Base-by-base conservation (phyloP, 2,797 vertebrate genomes). In the Sitta carolinensis region DNA sequence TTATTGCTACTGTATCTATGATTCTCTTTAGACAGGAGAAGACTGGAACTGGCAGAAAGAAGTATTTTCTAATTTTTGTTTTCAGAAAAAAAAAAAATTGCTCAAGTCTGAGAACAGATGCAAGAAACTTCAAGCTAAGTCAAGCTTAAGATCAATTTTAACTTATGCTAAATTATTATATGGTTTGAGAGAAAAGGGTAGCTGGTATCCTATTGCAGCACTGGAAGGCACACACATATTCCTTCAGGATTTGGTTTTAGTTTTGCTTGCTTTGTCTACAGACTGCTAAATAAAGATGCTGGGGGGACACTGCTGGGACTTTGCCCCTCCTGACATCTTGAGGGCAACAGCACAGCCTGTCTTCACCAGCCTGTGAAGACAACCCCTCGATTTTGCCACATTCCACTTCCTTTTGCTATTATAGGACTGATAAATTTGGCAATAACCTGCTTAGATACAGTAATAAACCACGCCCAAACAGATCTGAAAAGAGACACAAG, bases 151-250 rank as follows among this genome's bases (percentile, higher is more conserved):
- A 63, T 17, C 16, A 21, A 42, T 34, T 63, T 43, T 30, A 86
- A 69, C 14, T 74, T 59, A 40, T 0, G 1, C 29, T 50, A 54
- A 2, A 2, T 7, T 16, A 19, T 4, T 22, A 12, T 1, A 7
- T 0, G 29, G 11, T 47, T 80, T 27, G 17, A 80, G 36, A 58
- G 61, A 26, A 77, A 81, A 81, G 19, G 5, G 45, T 38, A 67
- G 14, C n/a, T n/a, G 18, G 12, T 30, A 20, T 34, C 16, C 40
- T 43, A 8, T 0, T 36, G n/a, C 18, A 36, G 30, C 7, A 82
- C 72, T 87, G 25, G 25, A 84, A 45, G 1, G 0, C 17, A 48
- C 0, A 1, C 12, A 75, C 0, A 0, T 5, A 43, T 13, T 10
- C 34, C 64, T 73, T 54, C 36, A 43, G n/a, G 13, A 57, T 47